These are phyloP conservation scores for Podiceps cristatus DNA, from an alignment of 2,113 vertebrate genomes.

Conservation along the genomic window DNA sequence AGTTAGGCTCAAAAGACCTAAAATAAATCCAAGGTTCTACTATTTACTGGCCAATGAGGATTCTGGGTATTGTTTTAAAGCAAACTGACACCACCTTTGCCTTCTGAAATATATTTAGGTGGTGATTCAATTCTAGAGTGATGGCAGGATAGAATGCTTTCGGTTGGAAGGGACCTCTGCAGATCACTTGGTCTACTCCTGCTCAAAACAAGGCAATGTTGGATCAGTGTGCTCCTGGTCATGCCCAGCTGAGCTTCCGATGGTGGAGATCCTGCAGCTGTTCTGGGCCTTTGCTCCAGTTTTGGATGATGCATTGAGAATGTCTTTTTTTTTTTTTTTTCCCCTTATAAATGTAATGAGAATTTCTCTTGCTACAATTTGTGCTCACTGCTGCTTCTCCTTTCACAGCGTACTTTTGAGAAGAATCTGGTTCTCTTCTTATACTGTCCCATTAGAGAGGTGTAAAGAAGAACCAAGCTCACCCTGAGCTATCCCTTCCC, in stretches of 20 bases:
- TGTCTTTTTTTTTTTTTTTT: no score
- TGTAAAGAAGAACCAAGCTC: neutral
- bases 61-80: neutral
- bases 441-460: neutral
- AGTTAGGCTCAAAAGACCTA: constrained; percentile 12
- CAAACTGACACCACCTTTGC: neutral
- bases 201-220: neutral
- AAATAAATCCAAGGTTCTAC: constrained; percentile 16
- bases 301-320: neutral
- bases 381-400: neutral
- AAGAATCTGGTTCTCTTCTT: neutral
- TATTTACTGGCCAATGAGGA: neutral
- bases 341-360: neutral
- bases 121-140: neutral
- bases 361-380: neutral
- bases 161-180: neutral
- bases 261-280: neutral
- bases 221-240: neutral
- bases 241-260: neutral
- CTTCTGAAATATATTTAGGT: neutral
- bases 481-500: neutral
- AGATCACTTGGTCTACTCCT: neutral
- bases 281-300: neutral
- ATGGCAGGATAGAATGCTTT: neutral
- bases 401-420: neutral